Percentiles rank a stretch among this genome's conserved stretches.
Conservation (phyloP, 2,888 invertebrate genomes). For the Anorthoa munda region DNA sequence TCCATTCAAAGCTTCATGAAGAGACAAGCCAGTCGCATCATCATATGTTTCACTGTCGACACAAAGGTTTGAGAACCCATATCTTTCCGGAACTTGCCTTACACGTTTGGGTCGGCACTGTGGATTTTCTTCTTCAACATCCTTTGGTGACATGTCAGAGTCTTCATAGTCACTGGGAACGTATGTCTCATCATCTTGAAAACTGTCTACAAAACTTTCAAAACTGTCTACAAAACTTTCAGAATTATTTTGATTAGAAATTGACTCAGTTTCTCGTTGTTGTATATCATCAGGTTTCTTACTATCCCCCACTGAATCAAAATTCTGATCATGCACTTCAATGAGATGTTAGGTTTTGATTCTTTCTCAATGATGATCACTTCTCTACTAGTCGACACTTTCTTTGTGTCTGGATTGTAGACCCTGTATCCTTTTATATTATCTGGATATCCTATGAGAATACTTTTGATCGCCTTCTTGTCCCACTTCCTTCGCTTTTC, state of each 20-base stretch:
- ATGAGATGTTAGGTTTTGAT: neutral
- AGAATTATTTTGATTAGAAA: too few species aligned
- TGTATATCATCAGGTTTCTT: neutral
- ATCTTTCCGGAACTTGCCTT: neutral
- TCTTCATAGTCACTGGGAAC: neutral
- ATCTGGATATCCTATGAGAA: slow-evolving; percentile 20
- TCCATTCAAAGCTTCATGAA: neutral
- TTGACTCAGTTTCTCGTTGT: neutral
- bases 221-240: too few species aligned
- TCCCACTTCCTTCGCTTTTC: neutral
- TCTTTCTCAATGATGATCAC: neutral
- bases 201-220: too few species aligned
- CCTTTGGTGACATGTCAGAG: neutral
- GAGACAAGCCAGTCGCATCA: neutral
- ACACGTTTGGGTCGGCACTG: neutral
- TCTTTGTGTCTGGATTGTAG: slow-evolving; percentile 1
- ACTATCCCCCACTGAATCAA: too few species aligned
- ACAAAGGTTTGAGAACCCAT: neutral
- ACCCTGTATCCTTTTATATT: slow-evolving; percentile 28
- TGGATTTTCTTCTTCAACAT: neutral
- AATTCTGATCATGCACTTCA: too few species aligned
- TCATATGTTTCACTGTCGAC: neutral
- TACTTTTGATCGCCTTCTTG: neutral
- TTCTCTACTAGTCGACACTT: slow-evolving; percentile 19
- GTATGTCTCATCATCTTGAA: neutral